A percentile compares a stretch with the other conserved stretches of the same genome.
phyloP scores from a whole-genome alignment of 2,888 invertebrate genomes.

The Elmis aenea region DNA sequence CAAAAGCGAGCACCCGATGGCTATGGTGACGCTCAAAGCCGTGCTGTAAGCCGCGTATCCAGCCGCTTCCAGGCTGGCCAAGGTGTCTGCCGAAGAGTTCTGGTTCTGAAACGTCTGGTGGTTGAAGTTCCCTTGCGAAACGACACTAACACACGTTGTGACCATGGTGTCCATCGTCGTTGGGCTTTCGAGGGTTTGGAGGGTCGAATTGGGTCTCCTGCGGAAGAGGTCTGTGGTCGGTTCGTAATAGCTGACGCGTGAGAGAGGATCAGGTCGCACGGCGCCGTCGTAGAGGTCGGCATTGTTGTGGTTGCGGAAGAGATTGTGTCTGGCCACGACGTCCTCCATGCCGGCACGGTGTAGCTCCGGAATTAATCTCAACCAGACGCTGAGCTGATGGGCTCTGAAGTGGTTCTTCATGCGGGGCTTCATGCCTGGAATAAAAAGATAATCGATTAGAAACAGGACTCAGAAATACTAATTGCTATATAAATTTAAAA shows the following conservation, averaged over 20 bases:
- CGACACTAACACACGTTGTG: conserved; percentile 66
- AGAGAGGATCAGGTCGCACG: conserved; percentile 79
- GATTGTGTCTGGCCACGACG: conserved; percentile 80
- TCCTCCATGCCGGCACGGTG: conserved; percentile 87
- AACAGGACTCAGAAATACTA: too few relatives aligned
- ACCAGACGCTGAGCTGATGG: conserved; percentile 92
- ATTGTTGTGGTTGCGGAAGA: conserved; percentile 85
- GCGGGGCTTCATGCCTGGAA: conserved; percentile 81
- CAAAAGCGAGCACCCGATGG: conserved; percentile 74
- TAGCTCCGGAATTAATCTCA: conserved; percentile 86
- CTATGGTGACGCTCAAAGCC: conserved; percentile 72
- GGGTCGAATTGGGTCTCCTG: conserved; percentile 54
- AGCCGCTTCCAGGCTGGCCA: conserved; percentile 75
- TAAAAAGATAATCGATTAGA: conserved; percentile 24
- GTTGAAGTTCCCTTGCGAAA: conserved; percentile 46
- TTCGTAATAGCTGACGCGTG: conserved; percentile 58
- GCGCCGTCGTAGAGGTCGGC: conserved; percentile 84
- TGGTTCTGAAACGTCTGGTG: conserved; percentile 50
- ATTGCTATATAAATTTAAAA: conserved; percentile 1
- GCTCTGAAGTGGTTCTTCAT: conserved; percentile 92
- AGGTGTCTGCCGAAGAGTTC: conserved; percentile 68
- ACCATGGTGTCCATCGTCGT: conserved; percentile 67
- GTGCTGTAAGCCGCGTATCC: conserved; percentile 73
- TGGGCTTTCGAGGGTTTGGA: conserved; percentile 58
- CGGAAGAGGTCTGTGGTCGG: conserved; percentile 59